Percentiles rank a stretch among this genome's conserved stretches.
phyloP scores from a whole-genome alignment of 1,140 invertebrate genomes.

The Macrobrachium rosenbergii region DNA sequence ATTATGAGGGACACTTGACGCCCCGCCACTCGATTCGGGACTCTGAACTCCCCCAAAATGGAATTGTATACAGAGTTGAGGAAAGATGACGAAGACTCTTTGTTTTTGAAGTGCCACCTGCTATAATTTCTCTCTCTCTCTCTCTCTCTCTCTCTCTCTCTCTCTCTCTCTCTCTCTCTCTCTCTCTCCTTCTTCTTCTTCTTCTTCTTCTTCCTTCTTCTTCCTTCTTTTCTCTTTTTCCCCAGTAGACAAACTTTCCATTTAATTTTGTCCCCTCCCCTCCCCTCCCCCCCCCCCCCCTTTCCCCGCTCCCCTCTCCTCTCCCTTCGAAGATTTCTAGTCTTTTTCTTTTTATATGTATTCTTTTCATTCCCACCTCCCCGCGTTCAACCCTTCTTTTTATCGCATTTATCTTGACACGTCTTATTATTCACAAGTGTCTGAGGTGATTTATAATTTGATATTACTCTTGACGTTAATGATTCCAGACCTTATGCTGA shows the following conservation, averaged over 20 bases:
- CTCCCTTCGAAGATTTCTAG: background rate
- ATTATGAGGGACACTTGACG: conserved; percentile 44
- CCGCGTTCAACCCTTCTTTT: too few species aligned
- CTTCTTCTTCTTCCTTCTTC: background rate
- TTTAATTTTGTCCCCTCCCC: background rate
- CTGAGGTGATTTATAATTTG: too few species aligned
- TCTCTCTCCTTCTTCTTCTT: background rate
- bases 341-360: too few species aligned
- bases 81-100: conserved; percentile 21
- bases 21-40: background rate
- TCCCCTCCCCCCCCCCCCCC: background rate
- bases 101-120: background rate
- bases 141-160: background rate
- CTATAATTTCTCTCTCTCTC: background rate
- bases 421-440: too few species aligned
- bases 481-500: too few species aligned
- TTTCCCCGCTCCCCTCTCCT: too few species aligned
- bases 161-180: background rate
- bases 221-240: background rate
- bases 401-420: too few species aligned
- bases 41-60: conserved; percentile 19
- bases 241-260: background rate
- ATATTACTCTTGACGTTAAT: too few species aligned
- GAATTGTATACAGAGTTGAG: conserved; percentile 47
- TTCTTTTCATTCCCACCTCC: too few species aligned